These are phyloP conservation scores for Drosophila neocordata DNA, from an alignment of 1,140 invertebrate species.

Conservation along the genomic window DNA sequence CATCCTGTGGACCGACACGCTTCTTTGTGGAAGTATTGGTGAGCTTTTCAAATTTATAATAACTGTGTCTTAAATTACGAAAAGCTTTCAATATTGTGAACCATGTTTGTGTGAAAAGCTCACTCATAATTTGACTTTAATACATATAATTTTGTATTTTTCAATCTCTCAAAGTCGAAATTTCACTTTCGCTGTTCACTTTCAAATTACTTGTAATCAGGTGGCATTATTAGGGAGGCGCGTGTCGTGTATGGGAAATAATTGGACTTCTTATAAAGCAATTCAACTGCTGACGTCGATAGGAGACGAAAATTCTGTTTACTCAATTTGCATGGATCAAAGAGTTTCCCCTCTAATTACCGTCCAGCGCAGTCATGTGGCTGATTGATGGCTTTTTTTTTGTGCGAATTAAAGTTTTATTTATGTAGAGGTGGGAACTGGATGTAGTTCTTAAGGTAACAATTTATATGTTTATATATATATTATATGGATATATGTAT, in stretches of 20 bases:
- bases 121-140: neutral
- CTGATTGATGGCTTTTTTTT: slow-evolving; percentile 39
- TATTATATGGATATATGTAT: neutral
- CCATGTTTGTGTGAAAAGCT: no score
- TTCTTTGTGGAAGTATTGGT: no score
- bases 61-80: no score
- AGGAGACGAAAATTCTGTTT: neutral
- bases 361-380: neutral
- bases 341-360: slow-evolving; percentile 44
- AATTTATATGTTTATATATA: slow-evolving; percentile 1
- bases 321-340: slow-evolving; percentile 38
- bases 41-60: no score
- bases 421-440: slow-evolving; percentile 40
- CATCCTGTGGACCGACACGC: no score
- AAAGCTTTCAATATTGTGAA: no score
- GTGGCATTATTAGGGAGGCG: slow-evolving; percentile 2
- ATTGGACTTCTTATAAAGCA: slow-evolving; percentile 35
- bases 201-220: slow-evolving; percentile 4
- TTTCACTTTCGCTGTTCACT: slow-evolving; percentile 1
- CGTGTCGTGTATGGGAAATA: slow-evolving; percentile 4
- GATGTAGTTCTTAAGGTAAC: slow-evolving; percentile 27
- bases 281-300: slow-evolving; percentile 53
- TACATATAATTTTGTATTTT: neutral
- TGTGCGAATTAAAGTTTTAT: slow-evolving; percentile 29
- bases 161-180: neutral